Conservation (phyloP, 2,797 vertebrate genomes). For the Erethizon dorsatum region DNA sequence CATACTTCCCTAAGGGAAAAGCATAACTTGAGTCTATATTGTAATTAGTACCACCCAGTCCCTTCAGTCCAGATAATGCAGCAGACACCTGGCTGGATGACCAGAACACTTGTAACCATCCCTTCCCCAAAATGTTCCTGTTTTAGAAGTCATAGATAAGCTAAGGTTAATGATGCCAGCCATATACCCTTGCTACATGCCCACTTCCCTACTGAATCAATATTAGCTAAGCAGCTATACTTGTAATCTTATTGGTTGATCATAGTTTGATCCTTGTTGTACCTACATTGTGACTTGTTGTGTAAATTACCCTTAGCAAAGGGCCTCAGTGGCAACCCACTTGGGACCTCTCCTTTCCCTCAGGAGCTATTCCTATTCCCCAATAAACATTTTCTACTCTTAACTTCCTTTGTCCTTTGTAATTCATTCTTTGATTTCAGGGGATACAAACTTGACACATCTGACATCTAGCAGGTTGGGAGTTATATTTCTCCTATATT, state of each 20-base stretch:
- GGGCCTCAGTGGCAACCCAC: neutral
- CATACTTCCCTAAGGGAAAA: neutral
- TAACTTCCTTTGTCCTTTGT: neutral
- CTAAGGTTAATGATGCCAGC: neutral
- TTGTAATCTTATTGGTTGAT: neutral
- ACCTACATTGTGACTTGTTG: neutral
- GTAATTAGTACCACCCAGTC: neutral
- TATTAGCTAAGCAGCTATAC: neutral
- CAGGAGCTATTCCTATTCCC: neutral
- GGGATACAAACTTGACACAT: neutral
- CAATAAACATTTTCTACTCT: neutral
- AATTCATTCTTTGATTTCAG: neutral
- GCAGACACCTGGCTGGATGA: neutral
- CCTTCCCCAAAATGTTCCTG: neutral
- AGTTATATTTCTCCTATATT: neutral
- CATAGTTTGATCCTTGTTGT: neutral
- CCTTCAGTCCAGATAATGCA: neutral
- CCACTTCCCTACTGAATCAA: neutral
- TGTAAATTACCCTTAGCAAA: neutral
- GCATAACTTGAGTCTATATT: neutral
- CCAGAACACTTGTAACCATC: neutral
- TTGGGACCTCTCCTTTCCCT: neutral
- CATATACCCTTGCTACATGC: neutral
- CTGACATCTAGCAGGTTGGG: neutral
- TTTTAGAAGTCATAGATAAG: neutral